These are phyloP conservation scores for Anableps anableps DNA, from an alignment of 2,797 vertebrate genomes.

Conservation along the genomic window DNA sequence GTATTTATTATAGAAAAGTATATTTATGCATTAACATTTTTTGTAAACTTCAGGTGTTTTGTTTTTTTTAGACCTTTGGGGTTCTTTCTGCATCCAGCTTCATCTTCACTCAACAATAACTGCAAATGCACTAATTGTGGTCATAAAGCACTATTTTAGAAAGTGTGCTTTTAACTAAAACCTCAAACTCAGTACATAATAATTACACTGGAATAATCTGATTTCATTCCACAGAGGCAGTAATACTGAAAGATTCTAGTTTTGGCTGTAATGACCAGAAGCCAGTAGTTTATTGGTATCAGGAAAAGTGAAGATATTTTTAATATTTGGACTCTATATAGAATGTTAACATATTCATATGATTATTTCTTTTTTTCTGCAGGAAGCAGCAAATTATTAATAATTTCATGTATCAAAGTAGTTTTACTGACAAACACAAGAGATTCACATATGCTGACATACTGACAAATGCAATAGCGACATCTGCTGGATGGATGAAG, in stretches of 20 bases:
- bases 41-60: too few species aligned
- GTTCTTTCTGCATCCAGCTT: too few species aligned
- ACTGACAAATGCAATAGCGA: too few species aligned
- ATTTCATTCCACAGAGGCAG: too few species aligned
- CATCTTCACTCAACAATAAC: too few species aligned
- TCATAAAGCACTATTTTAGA: too few species aligned
- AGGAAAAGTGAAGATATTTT: background rate
- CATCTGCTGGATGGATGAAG: background rate
- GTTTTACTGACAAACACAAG: background rate
- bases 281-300: too few species aligned
- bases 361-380: background rate
- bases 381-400: background rate
- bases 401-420: background rate
- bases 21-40: too few species aligned
- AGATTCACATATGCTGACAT: background rate
- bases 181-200: too few species aligned
- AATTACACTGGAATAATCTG: background rate
- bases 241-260: background rate
- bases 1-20: too few species aligned
- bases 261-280: background rate
- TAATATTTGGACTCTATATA: background rate
- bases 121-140: background rate
- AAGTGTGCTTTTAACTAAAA: background rate
- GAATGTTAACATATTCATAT: background rate
- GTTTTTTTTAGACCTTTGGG: too few species aligned